Evolutionary conservation across 2,888 invertebrate species (phyloP), one percentile per base, ranked within the genome.

Genomic region (Plutella xylostella): DNA sequence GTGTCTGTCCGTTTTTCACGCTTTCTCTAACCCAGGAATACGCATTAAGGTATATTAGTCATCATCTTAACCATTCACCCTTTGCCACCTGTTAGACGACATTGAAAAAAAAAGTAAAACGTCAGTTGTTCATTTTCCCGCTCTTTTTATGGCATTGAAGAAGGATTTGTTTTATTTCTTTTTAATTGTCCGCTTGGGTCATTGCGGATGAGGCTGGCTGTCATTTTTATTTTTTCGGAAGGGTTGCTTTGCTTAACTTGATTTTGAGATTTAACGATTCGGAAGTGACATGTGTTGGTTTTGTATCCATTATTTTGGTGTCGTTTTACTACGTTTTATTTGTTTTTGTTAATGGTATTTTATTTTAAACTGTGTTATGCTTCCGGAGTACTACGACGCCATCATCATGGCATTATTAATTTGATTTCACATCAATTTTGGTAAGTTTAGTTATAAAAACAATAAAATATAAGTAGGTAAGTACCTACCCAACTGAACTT

Each of bases 141-240:
- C 66, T 63, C 58, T 59, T 60, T 66, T 62, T 61, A 56, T 59
- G 56, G 57, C 60, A 57, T 55, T 58, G 59, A n/a, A n/a, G n/a
- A 59, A 63, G 66, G 80, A 82, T 83, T 82, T 82, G 80, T 82
- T 82, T 82, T 82, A 83, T 83, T 78, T 77, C 76, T 79, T 82
- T 83, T 82, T 83, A 83, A 83, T 83, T 83, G 79, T 82, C 64
- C 61, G 63, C 65, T 63, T 59, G 63, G 57, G 62, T 57, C 60
- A 58, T 56, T 59, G 62, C 54, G 64, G 65, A 63, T 61, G 61
- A 55, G 60, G 59, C 59, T 61, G 57, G 56, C 51, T 55, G 56
- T 44, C 48, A 45, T 40, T 20, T 47, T 25, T 11, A 14, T 17
- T 58, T 56, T 63, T 69, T 68, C n/a, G n/a, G n/a, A n/a, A n/a